Percentiles rank a stretch among this genome's conserved stretches.
These are phyloP conservation scores for Anhinga anhinga DNA, from an alignment of 2,113 vertebrate species.

Conservation along the genomic window DNA sequence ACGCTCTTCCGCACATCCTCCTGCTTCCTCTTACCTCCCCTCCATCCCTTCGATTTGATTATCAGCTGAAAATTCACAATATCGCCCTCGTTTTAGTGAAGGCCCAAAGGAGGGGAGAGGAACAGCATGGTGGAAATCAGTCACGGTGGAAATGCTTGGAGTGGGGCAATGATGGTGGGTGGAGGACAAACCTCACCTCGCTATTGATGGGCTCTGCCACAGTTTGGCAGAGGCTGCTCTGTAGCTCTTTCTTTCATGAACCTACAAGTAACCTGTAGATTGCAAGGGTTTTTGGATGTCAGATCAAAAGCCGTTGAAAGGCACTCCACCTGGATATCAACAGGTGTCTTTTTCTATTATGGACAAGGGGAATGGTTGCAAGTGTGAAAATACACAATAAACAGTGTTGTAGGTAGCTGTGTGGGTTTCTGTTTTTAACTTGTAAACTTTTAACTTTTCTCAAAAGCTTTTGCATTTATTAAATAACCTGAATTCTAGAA, in stretches of 20 bases:
- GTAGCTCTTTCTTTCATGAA: not conserved
- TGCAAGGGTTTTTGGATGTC: not conserved
- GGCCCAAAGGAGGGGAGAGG: not conserved
- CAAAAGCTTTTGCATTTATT: not conserved
- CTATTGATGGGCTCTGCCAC: not conserved
- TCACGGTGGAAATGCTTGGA: not conserved
- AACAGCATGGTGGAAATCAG: rapidly evolving
- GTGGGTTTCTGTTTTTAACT: not conserved
- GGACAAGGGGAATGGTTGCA: not conserved
- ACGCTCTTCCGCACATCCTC: not conserved
- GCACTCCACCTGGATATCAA: not conserved
- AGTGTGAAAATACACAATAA: not conserved
- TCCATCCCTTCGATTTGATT: not conserved
- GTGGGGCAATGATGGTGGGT: rapidly evolving
- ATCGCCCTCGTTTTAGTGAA: not conserved
- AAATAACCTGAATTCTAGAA: not conserved
- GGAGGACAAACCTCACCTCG: not conserved
- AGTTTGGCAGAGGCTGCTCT: not conserved
- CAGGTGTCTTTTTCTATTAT: not conserved
- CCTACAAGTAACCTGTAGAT: not conserved
- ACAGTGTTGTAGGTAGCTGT: not conserved
- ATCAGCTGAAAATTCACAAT: not conserved
- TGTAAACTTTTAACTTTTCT: not conserved
- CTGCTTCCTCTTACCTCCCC: not conserved
- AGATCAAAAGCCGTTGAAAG: not conserved